These are phyloP conservation scores for Tichodroma muraria DNA, from an alignment of 2,113 vertebrate species.

Conservation along the genomic window DNA sequence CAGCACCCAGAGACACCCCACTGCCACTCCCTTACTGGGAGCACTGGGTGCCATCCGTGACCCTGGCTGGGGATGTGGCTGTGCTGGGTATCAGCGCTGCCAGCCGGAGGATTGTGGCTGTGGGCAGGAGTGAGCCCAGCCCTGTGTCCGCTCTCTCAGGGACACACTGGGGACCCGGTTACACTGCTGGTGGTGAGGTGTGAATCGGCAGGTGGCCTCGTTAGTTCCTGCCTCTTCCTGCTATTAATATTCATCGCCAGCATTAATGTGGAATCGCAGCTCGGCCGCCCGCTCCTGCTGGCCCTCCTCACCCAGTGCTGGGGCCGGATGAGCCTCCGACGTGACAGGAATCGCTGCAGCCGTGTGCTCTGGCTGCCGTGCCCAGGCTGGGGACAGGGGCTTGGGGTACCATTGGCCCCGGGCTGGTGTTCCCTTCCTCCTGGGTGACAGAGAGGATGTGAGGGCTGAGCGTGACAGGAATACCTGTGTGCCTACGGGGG, in stretches of 20 bases:
- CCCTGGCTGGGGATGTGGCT: not conserved
- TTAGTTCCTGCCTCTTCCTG: slow-evolving; percentile 34
- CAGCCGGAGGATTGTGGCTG: not conserved
- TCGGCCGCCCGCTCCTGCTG: not conserved
- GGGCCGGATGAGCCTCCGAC: not conserved
- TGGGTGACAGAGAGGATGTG: not conserved
- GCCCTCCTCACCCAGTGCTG: slow-evolving; percentile 19
- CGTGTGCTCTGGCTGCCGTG: rapidly evolving
- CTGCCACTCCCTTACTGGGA: not conserved
- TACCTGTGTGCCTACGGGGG: rapidly evolving
- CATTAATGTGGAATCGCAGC: slow-evolving; percentile 25
- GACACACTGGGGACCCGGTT: not conserved
- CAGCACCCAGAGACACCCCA: not conserved
- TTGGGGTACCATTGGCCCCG: rapidly evolving
- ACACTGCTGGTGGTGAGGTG: slow-evolving; percentile 14
- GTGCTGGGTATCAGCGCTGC: not conserved
- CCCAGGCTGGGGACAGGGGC: not conserved
- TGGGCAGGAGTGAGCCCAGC: not conserved
- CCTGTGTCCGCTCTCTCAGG: rapidly evolving
- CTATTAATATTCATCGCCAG: slow-evolving; percentile 56
- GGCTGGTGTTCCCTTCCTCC: not conserved
- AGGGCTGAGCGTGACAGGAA: not conserved
- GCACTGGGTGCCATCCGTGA: rapidly evolving
- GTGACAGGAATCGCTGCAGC: slow-evolving; percentile 9
- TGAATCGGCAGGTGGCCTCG: slow-evolving; percentile 31